Conservation (phyloP, 2,888 invertebrate genomes). For the Augochlorella aurata region DNA sequence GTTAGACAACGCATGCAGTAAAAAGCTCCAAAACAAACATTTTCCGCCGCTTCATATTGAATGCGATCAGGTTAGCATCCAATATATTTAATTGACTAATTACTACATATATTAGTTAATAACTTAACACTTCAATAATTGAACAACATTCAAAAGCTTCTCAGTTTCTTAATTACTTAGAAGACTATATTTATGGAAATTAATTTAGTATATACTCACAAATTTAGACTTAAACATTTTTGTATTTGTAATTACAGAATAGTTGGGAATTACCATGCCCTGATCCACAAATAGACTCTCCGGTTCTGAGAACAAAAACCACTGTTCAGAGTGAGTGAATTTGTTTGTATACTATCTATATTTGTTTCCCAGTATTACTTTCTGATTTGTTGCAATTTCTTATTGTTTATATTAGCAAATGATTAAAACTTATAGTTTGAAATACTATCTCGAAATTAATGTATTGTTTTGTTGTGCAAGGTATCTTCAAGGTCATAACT, state of each 20-base stretch:
- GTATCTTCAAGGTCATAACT: neutral
- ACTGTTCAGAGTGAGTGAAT: slow-evolving; percentile 61
- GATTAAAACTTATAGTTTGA: neutral
- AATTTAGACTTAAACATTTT: neutral
- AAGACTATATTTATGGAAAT: neutral
- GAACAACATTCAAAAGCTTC: neutral
- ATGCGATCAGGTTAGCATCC: slow-evolving; percentile 87
- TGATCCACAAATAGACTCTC: slow-evolving; percentile 75
- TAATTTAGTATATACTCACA: neutral
- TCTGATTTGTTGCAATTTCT: neutral
- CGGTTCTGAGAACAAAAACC: slow-evolving; percentile 75
- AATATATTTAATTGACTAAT: slow-evolving; percentile 10
- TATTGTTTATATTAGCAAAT: neutral
- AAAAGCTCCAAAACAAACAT: slow-evolving; percentile 41
- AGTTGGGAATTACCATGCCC: slow-evolving; percentile 84
- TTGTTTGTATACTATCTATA: neutral
- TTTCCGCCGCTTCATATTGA: slow-evolving; percentile 85
- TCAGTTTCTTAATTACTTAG: neutral
- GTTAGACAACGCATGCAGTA: slow-evolving; percentile 6
- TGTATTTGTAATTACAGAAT: slow-evolving; percentile 81
- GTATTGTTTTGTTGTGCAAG: neutral
- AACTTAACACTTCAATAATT: neutral
- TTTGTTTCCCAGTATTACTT: neutral
- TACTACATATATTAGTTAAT: neutral
- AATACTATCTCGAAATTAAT: neutral